Conservation (phyloP, 2,797 vertebrate genomes). For the Hydrophis major region DNA sequence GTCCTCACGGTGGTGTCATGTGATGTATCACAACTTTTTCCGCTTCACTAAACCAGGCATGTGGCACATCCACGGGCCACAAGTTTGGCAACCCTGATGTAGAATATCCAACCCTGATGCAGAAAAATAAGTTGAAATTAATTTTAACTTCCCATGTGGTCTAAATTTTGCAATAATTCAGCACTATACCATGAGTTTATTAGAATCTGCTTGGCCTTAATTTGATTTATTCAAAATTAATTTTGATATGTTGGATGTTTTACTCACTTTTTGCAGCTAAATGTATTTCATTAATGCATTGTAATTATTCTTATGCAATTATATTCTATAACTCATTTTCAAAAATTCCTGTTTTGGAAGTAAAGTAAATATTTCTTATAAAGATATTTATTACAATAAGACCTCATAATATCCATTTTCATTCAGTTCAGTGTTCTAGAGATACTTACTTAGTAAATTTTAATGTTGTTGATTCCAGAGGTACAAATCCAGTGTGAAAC, state of each 20-base stretch:
- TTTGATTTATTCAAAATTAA: neutral
- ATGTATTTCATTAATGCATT: neutral
- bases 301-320: neutral
- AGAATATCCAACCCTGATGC: neutral
- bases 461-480: slow-evolving; percentile 85
- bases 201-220: neutral
- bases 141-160: neutral
- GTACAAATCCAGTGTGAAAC: slow-evolving; percentile 95
- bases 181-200: neutral
- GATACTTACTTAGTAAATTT: slow-evolving; percentile 95
- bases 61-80: no score
- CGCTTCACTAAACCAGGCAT: no score
- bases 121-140: neutral
- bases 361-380: neutral
- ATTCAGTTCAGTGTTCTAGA: neutral
- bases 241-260: neutral
- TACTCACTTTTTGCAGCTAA: neutral
- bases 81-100: neutral
- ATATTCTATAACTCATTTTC: neutral
- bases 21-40: no score
- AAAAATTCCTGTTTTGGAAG: neutral
- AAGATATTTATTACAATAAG: neutral
- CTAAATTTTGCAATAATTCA: neutral
- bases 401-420: neutral
- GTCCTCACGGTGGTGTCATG: no score